phyloP scores from a whole-genome alignment of 53 echinoderm and acorn worm species.

The Antedon mediterranea region DNA sequence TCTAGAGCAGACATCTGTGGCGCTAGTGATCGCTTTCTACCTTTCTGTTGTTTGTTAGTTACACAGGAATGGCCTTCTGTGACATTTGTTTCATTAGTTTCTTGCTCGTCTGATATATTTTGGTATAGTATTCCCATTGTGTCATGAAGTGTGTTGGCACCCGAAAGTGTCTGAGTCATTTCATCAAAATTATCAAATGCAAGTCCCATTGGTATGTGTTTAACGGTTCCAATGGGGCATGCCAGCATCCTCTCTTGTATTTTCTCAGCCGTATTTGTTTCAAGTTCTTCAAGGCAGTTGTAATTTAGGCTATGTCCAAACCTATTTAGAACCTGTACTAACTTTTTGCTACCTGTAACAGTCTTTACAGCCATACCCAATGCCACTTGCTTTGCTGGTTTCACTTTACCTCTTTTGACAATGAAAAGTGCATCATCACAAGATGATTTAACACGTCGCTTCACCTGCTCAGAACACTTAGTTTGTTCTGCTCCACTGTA shows the following conservation, averaged over 20 bases:
- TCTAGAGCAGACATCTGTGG: not conserved
- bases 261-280: conserved; percentile 3
- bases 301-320: conserved; percentile 17
- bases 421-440: conserved; percentile 14
- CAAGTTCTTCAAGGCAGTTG: conserved; percentile 12
- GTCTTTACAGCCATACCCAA: conserved; percentile 11
- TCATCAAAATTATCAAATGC: conserved; percentile 11
- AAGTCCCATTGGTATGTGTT: conserved; percentile 1
- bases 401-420: conserved; percentile 3
- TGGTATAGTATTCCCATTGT: conserved; percentile 14
- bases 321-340: conserved; percentile 11
- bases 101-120: not conserved
- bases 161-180: too few relatives aligned
- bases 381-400: conserved; percentile 7
- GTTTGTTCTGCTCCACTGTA: not conserved
- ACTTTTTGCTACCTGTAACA: conserved; percentile 9
- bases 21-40: not conserved
- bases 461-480: not conserved
- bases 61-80: not conserved
- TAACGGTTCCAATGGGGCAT: conserved; percentile 6
- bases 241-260: not conserved
- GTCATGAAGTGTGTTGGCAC: conserved; percentile 12
- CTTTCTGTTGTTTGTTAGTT: not conserved
- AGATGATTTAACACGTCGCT: not conserved
- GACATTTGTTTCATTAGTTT: not conserved